Evolutionary conservation across 2,797 vertebrate genomes (phyloP), one percentile per base, ranked within the genome.

Genomic region (Sebastes taczanowskii): DNA sequence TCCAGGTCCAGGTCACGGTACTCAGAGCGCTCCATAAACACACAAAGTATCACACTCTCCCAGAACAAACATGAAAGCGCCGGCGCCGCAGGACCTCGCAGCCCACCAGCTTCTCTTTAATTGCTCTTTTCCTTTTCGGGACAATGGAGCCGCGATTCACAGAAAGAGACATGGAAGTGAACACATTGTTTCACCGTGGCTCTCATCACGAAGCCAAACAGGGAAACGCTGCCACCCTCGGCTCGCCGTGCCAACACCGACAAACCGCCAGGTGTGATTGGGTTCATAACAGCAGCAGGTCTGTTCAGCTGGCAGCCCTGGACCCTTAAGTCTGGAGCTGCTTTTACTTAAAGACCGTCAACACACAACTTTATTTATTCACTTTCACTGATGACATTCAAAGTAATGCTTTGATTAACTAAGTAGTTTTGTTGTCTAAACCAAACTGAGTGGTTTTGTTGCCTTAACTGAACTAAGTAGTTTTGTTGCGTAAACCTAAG

Each of bases 101-200:
- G 42, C 42, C 59, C 71, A 2, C 61, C 34, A 7, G 29, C 79
- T 68, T 32, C 62, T 18, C 71, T 78, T 71, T 88, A 81, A 90
- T 80, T 72, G n/a, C 69, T 13, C 8, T 72, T 46, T 90, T 90
- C 88, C 88, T 81, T 18, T 71, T 23, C 1, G 27, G 58, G 72
- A 90, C 80, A 88, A 85, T 86, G 9, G 77, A 65, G 68, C n/a
- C 0, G 8, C 3, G 29, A 18, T 64, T 63, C 0, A 55, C 46
- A 55, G 22, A 62, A 34, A 75, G 13, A 42, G 5, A 55, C 4
- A 18, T 30, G 52, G 83, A 83, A 78, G 66, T 27, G 30, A 22
- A 22, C 30, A 67, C 59, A 90, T 90, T 88, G 88, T 90, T 82
- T 58, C 34, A 35, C 35, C 0, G 35, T 2, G 1, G 52, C 82